phyloP scores from a whole-genome alignment of 2,888 invertebrate species.

The Alentia gelatinosa region DNA sequence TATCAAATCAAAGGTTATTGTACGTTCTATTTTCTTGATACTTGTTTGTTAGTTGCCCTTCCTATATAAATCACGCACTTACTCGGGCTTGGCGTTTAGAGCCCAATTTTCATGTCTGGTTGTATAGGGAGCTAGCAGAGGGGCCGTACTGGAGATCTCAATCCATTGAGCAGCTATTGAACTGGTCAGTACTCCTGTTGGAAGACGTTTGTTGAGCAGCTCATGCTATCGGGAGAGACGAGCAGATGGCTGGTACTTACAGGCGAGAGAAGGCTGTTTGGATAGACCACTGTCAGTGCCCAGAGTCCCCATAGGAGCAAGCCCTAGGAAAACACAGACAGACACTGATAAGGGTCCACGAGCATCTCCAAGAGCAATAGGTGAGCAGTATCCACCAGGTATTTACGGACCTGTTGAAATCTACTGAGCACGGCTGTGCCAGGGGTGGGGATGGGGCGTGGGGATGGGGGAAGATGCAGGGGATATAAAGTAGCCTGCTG shows the following conservation, averaged over 20 bases:
- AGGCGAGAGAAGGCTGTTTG: neutral
- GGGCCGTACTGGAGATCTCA: no score
- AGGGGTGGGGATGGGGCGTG: neutral
- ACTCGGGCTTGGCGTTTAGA: no score
- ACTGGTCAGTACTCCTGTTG: neutral
- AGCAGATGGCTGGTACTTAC: neutral
- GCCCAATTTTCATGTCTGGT: no score
- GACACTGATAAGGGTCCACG: neutral
- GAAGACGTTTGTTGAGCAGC: neutral
- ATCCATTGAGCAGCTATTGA: no score
- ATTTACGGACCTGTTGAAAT: constrained; percentile 4
- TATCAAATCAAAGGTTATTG: no score
- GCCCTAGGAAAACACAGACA: neutral
- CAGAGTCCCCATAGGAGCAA: neutral
- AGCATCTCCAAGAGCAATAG: neutral
- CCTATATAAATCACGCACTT: no score
- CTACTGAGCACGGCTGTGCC: neutral
- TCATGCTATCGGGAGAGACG: neutral
- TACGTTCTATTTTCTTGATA: no score
- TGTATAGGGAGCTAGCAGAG: no score
- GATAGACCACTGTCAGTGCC: neutral
- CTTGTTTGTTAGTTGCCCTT: no score
- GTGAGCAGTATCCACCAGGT: neutral
- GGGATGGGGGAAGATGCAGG: neutral
- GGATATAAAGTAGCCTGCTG: neutral